Conservation (phyloP, 2,888 invertebrate species). For the Cyaniris semiargus region DNA sequence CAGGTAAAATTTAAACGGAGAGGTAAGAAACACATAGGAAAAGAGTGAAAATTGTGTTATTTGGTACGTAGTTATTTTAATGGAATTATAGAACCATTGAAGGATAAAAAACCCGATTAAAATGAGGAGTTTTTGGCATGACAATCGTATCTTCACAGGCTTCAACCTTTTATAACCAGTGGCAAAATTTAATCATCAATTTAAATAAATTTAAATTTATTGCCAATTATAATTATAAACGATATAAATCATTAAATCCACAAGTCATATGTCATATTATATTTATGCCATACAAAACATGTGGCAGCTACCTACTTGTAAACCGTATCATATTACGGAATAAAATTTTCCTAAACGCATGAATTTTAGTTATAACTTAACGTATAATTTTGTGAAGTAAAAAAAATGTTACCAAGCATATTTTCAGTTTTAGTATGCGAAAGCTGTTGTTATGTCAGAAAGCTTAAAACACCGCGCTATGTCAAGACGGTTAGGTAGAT, state of each 20-base stretch:
- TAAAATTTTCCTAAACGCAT: not conserved
- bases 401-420: not conserved
- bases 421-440: not conserved
- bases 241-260: slow-evolving; percentile 8
- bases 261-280: slow-evolving; percentile 13
- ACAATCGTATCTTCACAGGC: not conserved
- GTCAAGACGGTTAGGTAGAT: no score
- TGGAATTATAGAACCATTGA: no score
- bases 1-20: no score
- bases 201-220: slow-evolving; percentile 19
- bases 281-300: not conserved
- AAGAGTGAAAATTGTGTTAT: no score
- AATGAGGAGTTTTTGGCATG: not conserved
- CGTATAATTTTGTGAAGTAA: not conserved
- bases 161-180: not conserved
- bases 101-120: not conserved
- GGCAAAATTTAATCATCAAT: not conserved
- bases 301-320: not conserved
- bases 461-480: no score
- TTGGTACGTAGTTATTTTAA: no score
- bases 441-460: no score
- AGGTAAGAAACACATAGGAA: no score
- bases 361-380: not conserved
- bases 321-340: slow-evolving; percentile 6
- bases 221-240: slow-evolving; percentile 18